A percentile compares a stretch with the other conserved stretches of the same genome.
Evolutionary conservation across 2,888 invertebrate species (phyloP).

Genomic region (Epinotia bilunana): DNA sequence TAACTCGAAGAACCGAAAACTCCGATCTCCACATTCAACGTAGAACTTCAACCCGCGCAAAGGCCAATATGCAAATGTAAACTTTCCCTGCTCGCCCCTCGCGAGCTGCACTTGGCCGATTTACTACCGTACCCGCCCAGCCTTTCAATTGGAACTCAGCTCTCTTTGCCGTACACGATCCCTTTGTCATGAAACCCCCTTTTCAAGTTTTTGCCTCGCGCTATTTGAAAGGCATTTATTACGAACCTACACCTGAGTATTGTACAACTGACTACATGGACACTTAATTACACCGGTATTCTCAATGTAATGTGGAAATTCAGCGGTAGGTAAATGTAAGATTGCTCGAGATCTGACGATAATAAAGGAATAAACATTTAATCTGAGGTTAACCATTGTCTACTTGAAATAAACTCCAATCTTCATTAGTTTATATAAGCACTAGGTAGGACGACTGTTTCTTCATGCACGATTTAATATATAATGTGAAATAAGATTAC

Average conservation of each 20-base stretch:
- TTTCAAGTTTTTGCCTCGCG: slow-evolving; percentile 17
- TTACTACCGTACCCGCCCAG: slow-evolving; percentile 66
- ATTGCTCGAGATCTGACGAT: too few relatives aligned
- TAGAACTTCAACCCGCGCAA: slow-evolving; percentile 56
- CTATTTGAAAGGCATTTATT: slow-evolving; percentile 22
- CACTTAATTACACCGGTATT: too few relatives aligned
- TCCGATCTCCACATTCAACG: slow-evolving; percentile 35
- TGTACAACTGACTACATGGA: too few relatives aligned
- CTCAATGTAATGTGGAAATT: too few relatives aligned
- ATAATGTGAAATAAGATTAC: too few relatives aligned
- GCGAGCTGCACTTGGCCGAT: slow-evolving; percentile 77
- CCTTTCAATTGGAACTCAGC: slow-evolving; percentile 67
- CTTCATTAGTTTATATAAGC: too few relatives aligned
- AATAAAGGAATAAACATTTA: too few relatives aligned
- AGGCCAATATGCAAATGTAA: slow-evolving; percentile 77
- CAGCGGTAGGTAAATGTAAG: too few relatives aligned
- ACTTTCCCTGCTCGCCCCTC: slow-evolving; percentile 72
- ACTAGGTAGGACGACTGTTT: too few relatives aligned
- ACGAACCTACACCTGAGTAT: slow-evolving; percentile 4
- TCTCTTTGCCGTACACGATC: slow-evolving; percentile 47
- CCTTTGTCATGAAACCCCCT: slow-evolving; percentile 40
- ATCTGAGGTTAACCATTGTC: too few relatives aligned
- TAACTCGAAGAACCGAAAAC: slow-evolving; percentile 25
- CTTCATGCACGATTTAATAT: too few relatives aligned
- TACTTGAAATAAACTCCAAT: too few relatives aligned